Percentiles rank a stretch among this genome's conserved stretches.
These are phyloP conservation scores for Gerosis bhagava DNA, from an alignment of 2,888 invertebrate species.

Conservation along the genomic window DNA sequence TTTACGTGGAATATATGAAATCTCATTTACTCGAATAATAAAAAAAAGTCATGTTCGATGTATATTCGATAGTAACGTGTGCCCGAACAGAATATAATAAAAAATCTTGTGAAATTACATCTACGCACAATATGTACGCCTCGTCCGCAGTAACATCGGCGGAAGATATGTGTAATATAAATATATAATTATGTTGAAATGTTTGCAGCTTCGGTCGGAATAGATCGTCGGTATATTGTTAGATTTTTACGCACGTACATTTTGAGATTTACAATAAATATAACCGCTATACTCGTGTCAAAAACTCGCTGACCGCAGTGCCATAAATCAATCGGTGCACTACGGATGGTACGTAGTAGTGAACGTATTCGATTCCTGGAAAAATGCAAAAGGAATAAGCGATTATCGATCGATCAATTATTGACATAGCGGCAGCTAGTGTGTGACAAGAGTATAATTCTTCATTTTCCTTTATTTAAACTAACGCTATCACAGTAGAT, in stretches of 20 bases:
- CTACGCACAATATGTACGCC: constrained; percentile 50
- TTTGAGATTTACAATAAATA: constrained; percentile 12
- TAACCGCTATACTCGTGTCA: too few relatives aligned
- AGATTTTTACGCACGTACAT: constrained; percentile 9
- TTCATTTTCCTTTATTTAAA: constrained; percentile 30
- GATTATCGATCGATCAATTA: too few relatives aligned
- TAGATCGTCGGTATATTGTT: constrained; percentile 8
- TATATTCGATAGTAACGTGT: constrained; percentile 7
- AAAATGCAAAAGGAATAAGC: too few relatives aligned
- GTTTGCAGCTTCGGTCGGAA: constrained; percentile 30
- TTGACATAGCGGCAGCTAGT: too few relatives aligned
- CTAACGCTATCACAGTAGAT: constrained; percentile 13
- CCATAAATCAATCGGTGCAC: too few relatives aligned
- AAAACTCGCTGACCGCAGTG: too few relatives aligned
- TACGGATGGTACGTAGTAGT: too few relatives aligned
- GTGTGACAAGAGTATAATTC: too few relatives aligned
- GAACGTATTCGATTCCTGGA: too few relatives aligned
- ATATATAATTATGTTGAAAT: constrained; percentile 43
- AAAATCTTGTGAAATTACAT: constrained; percentile 33
- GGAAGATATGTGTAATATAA: constrained; percentile 31
- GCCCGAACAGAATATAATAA: constrained; percentile 32
- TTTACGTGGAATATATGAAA: constrained; percentile 24
- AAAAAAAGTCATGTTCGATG: not conserved
- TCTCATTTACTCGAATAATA: not conserved
- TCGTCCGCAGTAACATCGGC: constrained; percentile 52